Percentiles rank a stretch among this genome's conserved stretches.
Evolutionary conservation across 2,113 vertebrate species (phyloP).

Genomic region (Echinops telfairi): DNA sequence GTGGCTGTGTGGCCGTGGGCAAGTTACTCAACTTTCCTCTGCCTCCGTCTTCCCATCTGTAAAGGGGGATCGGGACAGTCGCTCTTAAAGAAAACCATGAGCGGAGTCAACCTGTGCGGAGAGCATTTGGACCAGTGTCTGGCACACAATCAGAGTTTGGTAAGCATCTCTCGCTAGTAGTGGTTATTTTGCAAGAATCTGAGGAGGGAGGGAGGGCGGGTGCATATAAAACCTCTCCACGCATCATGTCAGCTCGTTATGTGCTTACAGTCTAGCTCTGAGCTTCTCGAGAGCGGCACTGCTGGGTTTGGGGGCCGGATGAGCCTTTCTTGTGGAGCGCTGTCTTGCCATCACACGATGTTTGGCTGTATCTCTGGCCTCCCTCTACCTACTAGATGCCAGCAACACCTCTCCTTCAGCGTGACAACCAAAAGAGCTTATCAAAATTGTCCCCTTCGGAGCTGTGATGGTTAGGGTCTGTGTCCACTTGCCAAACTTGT

Average conservation of each 20-base stretch:
- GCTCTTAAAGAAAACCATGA: constrained; percentile 24
- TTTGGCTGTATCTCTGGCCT: not conserved
- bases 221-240: not conserved
- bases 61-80: not conserved
- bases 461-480: too few species aligned
- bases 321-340: not conserved
- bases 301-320: not conserved
- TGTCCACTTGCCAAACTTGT: too few species aligned
- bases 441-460: not conserved
- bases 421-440: constrained; percentile 38
- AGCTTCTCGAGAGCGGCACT: constrained; percentile 24
- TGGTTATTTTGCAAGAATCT: constrained; percentile 60
- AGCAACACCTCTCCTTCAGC: not conserved
- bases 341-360: not conserved
- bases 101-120: constrained; percentile 21
- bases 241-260: not conserved
- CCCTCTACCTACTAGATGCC: not conserved
- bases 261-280: not conserved
- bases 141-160: not conserved
- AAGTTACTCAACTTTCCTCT: constrained; percentile 1
- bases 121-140: not conserved
- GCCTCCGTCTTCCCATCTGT: not conserved
- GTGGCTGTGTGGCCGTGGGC: not conserved
- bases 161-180: constrained; percentile 11
- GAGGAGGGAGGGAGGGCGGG: not conserved